Evolutionary conservation across 2,797 vertebrate species (phyloP), one percentile per base, ranked within the genome.

Genomic region (Australoheros facetus): DNA sequence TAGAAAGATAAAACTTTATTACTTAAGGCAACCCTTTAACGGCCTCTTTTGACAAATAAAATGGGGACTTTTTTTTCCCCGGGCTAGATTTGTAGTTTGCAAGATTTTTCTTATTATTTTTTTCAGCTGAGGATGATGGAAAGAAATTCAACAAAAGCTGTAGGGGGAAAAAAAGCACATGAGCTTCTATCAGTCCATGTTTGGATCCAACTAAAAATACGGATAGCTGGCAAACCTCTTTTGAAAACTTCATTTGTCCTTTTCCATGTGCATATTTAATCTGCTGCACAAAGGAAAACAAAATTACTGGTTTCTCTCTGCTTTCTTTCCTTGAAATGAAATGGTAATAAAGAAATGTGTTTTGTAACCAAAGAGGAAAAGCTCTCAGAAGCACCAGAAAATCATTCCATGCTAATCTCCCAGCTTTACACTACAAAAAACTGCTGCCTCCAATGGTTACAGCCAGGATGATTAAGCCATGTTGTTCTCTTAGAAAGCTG

Each of bases 361-460:
- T 85, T 87, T 76, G 60, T 77, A 55, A 81, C 56, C 28, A 77
- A n/a, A 60, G 62, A 80, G 42, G 19, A 45, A 54, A 54, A 57
- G 42, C 42, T 73, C 56, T 75, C 54, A 56, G 34, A 77, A 59
- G 78, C 58, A 69, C 75, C 0, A 55, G 34, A 80, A 71, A 80
- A 73, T 70, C 1, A 21, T 54, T 73, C 81, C 77, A 54, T 34
- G 16, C 56, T 89, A 88, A 90, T 85, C 85, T 83, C 72, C 77
- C 17, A 81, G 87, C 89, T 84, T 85, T 73, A 81, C 56, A 57
- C 37, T 48, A 71, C 71, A 37, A 75, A 83, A 80, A 77, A 16
- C 54, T 17, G 59, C 28, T 3, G n/a, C 58, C 71, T 80, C 28
- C 55, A 71, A 76, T 83, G 74, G 77, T 58, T 74, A 78, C 69